Base-by-base conservation (phyloP, 2,888 invertebrate genomes). In the Temnothorax ravouxi region DNA sequence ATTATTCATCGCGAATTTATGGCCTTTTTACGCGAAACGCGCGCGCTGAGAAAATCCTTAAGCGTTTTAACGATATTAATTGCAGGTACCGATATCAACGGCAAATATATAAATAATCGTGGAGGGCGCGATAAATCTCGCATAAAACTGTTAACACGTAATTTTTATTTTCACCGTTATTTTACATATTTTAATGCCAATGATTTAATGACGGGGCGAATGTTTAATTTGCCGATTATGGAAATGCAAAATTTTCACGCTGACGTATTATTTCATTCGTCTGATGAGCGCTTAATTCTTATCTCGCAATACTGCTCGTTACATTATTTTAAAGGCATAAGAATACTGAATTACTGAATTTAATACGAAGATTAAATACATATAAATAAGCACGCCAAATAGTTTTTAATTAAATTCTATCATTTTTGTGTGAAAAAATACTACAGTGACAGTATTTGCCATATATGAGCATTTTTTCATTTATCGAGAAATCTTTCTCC, bases 11-110 rank as follows among this genome's bases (percentile, higher is more conserved):
- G 6, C 52, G 29, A 75, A 74, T 75, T 75, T 76, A 75, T 54
- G 41, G 18, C 61, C 76, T 76, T 81, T 81, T 81, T 81, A 76
- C 75, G 41, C 41, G 61, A 75, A 62, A 62, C 13, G 72, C 50
- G 52, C 29, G 50, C 83, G 59, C 25, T 69, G 79, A 79, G 79
- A 69, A 83, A 83, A 83, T 79, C 79, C 79, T 79, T 83, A 83
- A 83, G 79, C 77, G 83, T 83, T 83, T 83, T 77, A 83, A 77
- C 79, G 50, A 79, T 79, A 83, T 83, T 83, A 83, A 83, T 83
- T 79, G 79, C 83, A 67, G 79, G 61, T 66, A 67, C 61, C 77
- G 79, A 79, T 79, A 79, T 79, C 79, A 77, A 67, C 29, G 67
- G 67, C 67, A 83, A 83, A 83, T 83, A 83, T 69, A 83, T 67